phyloP scores from a whole-genome alignment of 2,888 invertebrate genomes.

The Macropis europaea region DNA sequence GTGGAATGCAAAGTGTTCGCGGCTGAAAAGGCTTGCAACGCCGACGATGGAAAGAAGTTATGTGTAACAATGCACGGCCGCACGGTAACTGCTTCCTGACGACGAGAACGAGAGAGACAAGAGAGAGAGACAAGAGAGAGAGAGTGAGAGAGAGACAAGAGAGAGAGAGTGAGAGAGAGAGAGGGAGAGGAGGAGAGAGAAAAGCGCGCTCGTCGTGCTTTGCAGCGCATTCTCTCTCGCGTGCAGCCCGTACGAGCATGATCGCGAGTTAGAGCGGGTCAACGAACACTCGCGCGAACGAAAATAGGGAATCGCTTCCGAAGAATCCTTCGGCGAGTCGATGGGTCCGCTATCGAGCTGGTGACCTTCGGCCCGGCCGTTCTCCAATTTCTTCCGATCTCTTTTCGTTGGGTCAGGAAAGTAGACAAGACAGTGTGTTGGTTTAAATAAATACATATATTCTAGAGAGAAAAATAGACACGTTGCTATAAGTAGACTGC shows the following conservation, averaged over 20 bases:
- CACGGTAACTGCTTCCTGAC: conserved; percentile 61
- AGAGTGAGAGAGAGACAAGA: background rate
- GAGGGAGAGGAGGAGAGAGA: conserved; percentile 11
- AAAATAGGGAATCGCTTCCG: conserved; percentile 15
- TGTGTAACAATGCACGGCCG: conserved; percentile 63
- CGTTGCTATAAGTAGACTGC: too few species aligned
- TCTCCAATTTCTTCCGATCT: background rate
- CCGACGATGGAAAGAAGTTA: conserved; percentile 60
- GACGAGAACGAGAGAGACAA: conserved; percentile 11
- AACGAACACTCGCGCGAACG: conserved; percentile 41
- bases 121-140: background rate
- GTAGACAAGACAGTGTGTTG: conserved; percentile 5
- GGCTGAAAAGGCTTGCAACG: conserved; percentile 52
- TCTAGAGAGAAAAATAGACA: conserved; percentile 1
- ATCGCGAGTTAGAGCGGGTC: conserved; percentile 38
- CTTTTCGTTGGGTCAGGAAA: background rate
- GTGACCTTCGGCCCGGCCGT: too few species aligned
- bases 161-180: too few species aligned
- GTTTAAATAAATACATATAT: conserved; percentile 23
- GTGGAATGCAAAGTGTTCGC: conserved; percentile 60
- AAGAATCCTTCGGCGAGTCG: background rate
- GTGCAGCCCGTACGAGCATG: conserved; percentile 34
- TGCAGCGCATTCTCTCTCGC: conserved; percentile 36
- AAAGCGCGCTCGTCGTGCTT: conserved; percentile 31
- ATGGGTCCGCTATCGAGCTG: background rate